Conservation (phyloP, 2,888 invertebrate genomes). For the Amblyjoppa fuscipennis region DNA sequence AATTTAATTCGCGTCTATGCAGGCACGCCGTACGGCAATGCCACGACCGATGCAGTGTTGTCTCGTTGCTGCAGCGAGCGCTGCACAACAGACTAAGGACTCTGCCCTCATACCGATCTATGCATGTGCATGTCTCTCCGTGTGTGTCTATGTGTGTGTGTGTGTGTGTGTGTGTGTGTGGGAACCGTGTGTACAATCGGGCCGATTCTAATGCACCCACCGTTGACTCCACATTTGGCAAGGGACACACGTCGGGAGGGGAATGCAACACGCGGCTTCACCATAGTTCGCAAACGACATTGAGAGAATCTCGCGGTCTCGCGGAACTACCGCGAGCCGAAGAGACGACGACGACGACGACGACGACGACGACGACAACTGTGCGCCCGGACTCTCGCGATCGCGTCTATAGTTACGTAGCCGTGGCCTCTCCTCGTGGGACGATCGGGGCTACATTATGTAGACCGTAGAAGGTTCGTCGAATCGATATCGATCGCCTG, state of each 20-base stretch:
- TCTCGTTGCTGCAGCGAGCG: neutral
- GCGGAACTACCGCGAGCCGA: neutral
- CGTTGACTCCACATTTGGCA: slow-evolving; percentile 59
- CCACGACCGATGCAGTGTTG: slow-evolving; percentile 38
- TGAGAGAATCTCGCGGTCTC: slow-evolving; percentile 44
- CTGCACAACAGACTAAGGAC: neutral
- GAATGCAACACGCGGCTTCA: slow-evolving; percentile 24
- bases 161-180: neutral
- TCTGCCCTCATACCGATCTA: neutral
- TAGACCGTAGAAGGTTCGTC: slow-evolving; percentile 63
- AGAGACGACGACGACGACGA: slow-evolving; percentile 35
- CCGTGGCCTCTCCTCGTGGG: slow-evolving; percentile 48
- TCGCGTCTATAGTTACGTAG: slow-evolving; percentile 26
- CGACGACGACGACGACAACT: slow-evolving; percentile 33
- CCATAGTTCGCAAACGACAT: slow-evolving; percentile 38
- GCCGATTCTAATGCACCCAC: slow-evolving; percentile 54
- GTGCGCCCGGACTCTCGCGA: slow-evolving; percentile 34
- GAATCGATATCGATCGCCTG: slow-evolving; percentile 63
- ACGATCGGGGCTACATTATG: slow-evolving; percentile 67
- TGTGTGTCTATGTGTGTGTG: neutral
- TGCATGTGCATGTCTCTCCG: neutral
- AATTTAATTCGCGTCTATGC: slow-evolving; percentile 37
- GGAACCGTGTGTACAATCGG: slow-evolving; percentile 30
- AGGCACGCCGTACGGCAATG: slow-evolving; percentile 2
- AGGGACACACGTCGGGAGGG: slow-evolving; percentile 50